These are phyloP conservation scores for Drosophila barbarae DNA, from an alignment of 2,888 invertebrate species.

Conservation along the genomic window DNA sequence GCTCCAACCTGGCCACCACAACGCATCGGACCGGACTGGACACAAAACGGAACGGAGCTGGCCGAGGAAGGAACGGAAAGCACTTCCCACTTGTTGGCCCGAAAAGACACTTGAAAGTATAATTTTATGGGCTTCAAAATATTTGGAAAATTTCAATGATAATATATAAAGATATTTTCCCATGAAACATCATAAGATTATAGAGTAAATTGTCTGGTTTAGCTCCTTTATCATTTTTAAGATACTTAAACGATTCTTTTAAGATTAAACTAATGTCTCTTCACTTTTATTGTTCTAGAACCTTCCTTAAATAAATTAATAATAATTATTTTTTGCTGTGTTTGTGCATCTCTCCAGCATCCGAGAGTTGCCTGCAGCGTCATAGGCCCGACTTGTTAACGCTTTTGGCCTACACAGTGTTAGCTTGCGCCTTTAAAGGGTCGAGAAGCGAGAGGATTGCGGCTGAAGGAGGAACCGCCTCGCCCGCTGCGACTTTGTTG, in stretches of 20 bases:
- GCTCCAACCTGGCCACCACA: constrained; percentile 9
- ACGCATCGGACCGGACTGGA: constrained; percentile 6
- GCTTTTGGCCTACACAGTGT: constrained; percentile 69
- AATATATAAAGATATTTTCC: not conserved
- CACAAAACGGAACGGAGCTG: constrained; percentile 3
- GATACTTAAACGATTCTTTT: not conserved
- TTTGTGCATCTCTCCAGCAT: constrained; percentile 8
- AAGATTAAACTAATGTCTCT: not conserved
- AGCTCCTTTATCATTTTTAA: not conserved
- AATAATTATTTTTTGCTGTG: constrained; percentile 2
- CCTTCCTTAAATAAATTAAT: no score
- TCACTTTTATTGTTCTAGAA: not conserved
- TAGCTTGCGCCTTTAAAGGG: constrained; percentile 64
- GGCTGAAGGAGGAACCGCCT: constrained; percentile 4
- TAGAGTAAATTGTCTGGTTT: not conserved
- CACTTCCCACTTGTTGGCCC: constrained; percentile 72
- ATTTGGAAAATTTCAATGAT: not conserved
- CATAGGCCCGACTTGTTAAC: constrained; percentile 67
- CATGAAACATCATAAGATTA: not conserved
- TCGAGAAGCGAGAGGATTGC: not conserved
- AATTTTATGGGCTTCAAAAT: not conserved
- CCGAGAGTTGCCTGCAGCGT: constrained; percentile 47
- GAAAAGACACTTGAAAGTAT: constrained; percentile 13
- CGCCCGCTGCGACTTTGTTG: constrained; percentile 47
- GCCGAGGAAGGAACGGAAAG: constrained; percentile 7